Conservation (phyloP, 2,113 vertebrate species). For the Mungos mungo region DNA sequence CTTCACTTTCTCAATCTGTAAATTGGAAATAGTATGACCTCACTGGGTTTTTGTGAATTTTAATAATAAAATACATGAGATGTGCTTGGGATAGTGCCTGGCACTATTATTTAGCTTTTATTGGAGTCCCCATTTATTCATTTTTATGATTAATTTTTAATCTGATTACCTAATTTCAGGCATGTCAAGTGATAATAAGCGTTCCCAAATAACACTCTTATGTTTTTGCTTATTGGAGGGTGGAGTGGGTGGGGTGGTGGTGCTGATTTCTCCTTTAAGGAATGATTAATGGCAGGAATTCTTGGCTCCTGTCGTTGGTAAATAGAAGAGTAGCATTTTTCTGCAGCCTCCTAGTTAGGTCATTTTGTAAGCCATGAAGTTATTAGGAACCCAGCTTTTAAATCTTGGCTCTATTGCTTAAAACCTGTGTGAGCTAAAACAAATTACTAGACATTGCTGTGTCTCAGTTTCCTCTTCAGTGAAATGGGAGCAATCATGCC, state of each 20-base stretch:
- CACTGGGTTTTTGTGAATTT: neutral
- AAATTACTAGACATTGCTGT: neutral
- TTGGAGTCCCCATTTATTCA: neutral
- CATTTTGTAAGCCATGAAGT: neutral
- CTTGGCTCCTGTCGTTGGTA: neutral
- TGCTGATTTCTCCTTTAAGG: neutral
- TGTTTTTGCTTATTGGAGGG: neutral
- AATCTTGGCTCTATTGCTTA: neutral
- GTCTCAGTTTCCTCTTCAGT: neutral
- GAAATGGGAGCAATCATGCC: neutral
- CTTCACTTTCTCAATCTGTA: neutral
- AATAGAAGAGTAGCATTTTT: neutral
- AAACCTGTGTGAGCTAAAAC: neutral
- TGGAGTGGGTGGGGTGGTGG: too few relatives aligned
- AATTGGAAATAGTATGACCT: neutral
- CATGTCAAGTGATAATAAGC: neutral
- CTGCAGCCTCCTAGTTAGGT: neutral
- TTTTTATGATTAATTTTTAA: neutral
- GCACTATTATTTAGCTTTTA: neutral
- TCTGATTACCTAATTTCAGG: neutral
- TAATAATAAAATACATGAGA: neutral
- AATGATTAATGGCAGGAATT: neutral
- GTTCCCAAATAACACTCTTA: neutral
- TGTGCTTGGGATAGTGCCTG: neutral
- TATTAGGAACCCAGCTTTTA: neutral